Base-by-base conservation (phyloP, 2,113 vertebrate genomes). In the Platycercus adscitus region DNA sequence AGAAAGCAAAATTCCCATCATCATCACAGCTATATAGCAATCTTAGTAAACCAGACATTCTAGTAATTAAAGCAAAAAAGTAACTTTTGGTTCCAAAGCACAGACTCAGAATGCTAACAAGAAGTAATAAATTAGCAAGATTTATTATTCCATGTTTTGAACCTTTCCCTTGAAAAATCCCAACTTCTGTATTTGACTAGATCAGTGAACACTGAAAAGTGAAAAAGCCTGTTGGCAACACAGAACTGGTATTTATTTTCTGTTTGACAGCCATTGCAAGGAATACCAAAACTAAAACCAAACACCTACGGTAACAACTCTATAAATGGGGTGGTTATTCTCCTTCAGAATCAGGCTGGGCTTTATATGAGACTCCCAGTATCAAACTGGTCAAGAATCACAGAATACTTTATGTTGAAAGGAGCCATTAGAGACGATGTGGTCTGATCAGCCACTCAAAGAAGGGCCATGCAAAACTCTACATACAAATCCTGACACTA, bases 1-100 rank as follows among this genome's bases (percentile, higher is more conserved):
- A 1, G 35, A 85, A 85, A 95, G 39, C 53, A 95, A 81, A 94
- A 93, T 52, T 86, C 81, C 33, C 60, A 78, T 58, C 60, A 95
- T 47, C 47, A 72, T 86, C 79, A 79, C 25, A 61, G 39, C 60
- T 80, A 89, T 18, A 4, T 0, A 86, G 33, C n/a, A 68, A 47
- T 49, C 41, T 78, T 20, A 75, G 64, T 44, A 77, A 79, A 77
- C 35, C 35, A 37, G 15, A 68, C 26, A 41, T 41, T 29, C 56
- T 55, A 75, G 15, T 65, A 86, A 64, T 41, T 65, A 94, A 84
- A 93, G 80, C 21, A 76, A 81, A 94, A 90, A 91, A 66, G 11
- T 16, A 79, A 71, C 35, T 68, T 78, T 52, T 60, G 28, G 29
- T 55, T 83, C 53, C 64, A 81, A 69, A 81, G 58, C 44, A 73